These are phyloP conservation scores for Zelostemma sp. DNA, from an alignment of 1,140 invertebrate species.

Conservation along the genomic window DNA sequence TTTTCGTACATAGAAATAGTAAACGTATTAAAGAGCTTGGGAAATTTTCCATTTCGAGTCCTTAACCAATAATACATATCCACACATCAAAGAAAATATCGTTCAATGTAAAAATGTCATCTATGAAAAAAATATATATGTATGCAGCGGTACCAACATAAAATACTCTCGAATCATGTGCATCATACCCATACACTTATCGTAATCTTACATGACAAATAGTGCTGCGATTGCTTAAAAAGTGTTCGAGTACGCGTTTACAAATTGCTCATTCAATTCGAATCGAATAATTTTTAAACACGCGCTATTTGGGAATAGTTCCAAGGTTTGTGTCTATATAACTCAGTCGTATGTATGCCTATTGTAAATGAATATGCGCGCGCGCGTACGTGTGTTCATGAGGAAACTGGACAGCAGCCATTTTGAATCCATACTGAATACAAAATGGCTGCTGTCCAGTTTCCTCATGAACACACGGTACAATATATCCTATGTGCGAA, in stretches of 20 bases:
- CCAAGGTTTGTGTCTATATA: constrained; percentile 24
- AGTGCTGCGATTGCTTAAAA: constrained; percentile 23
- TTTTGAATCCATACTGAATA: too few species aligned
- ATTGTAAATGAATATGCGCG: constrained; percentile 34
- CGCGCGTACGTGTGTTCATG: constrained; percentile 26
- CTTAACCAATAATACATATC: constrained; percentile 44
- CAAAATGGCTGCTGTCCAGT: too few species aligned
- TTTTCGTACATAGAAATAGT: constrained; percentile 60
- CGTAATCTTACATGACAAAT: constrained; percentile 40
- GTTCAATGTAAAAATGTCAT: constrained; percentile 43
- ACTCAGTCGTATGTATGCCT: constrained; percentile 40
- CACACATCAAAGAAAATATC: constrained; percentile 36
- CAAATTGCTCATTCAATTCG: too few species aligned
- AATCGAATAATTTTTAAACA: background rate
- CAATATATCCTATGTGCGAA: constrained; percentile 24
- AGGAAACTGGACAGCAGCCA: too few species aligned
- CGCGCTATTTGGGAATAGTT: constrained; percentile 7
- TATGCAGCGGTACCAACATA: constrained; percentile 10
- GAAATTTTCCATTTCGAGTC: constrained; percentile 39
- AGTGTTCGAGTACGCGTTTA: background rate
- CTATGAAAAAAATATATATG: constrained; percentile 36
- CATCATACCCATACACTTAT: constrained; percentile 37
- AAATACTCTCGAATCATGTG: constrained; percentile 27
- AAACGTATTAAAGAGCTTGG: constrained; percentile 43
- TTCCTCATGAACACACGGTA: background rate